Conservation (phyloP, 2,797 vertebrate species). For the Nothura maculosa region DNA sequence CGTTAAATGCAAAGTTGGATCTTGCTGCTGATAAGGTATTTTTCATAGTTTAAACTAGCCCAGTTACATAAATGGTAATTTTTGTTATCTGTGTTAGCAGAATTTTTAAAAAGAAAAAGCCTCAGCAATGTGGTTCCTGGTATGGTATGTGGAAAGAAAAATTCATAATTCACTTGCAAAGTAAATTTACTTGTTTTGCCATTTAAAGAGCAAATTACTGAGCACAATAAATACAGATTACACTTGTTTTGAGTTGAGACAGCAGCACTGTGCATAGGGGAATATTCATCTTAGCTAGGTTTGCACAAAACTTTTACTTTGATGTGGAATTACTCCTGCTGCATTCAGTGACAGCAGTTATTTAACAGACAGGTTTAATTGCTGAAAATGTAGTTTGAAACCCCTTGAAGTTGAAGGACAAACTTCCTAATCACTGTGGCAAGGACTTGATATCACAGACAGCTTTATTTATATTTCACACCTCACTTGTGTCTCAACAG, state of each 20-base stretch:
- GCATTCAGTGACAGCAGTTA: neutral
- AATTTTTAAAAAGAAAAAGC: neutral
- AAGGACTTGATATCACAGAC: neutral
- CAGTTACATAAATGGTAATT: neutral
- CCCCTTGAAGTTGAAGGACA: neutral
- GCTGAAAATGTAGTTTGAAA: neutral
- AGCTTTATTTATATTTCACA: neutral
- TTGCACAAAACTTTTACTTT: neutral
- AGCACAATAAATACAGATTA: neutral
- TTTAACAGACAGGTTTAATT: neutral
- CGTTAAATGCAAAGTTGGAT: slow-evolving; percentile 86
- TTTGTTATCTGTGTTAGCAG: neutral
- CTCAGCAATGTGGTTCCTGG: neutral
- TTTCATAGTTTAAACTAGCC: neutral
- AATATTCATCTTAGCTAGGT: neutral
- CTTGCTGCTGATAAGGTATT: slow-evolving; percentile 86
- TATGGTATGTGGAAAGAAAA: neutral
- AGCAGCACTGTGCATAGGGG: neutral
- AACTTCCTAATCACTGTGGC: neutral
- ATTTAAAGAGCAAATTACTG: neutral
- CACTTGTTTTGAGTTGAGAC: neutral
- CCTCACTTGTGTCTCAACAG: slow-evolving; percentile 70
- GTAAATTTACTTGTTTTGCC: neutral
- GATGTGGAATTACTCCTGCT: neutral
- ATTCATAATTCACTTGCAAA: neutral